Base-by-base conservation (phyloP, 2,888 invertebrate genomes). In the Coelogynopora nodosa region DNA sequence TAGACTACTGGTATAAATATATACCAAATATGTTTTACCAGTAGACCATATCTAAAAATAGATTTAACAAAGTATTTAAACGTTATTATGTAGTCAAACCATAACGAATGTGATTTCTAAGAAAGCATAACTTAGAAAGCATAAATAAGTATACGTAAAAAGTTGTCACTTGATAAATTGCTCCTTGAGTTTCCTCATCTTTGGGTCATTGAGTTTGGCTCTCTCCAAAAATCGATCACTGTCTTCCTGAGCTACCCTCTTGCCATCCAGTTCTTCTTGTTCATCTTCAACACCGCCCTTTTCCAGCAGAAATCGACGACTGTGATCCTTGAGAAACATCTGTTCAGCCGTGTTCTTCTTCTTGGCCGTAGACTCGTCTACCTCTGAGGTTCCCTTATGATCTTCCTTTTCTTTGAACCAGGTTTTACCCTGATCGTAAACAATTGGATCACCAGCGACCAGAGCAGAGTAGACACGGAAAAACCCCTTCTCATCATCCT, bases 391-490 rank as follows among this genome's bases (percentile, higher is more conserved):
- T n/a, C 1, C 18, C 82, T 49, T 49, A 0, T 0, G 26, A 2
- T 82, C 84, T 31, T 84, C 31, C 26, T 29, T 27, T 18, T 86
- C 28, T 23, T 29, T 29, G 18, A 86, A 86, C 86, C 86, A 86
- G 26, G 74, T 86, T 0, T 31, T 30, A 0, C 30, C 30, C 1
- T 30, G 84, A 29, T 86, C 86, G 31, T 86, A 67, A n/a, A 86
- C 29, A 5, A 27, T n/a, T 0, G 86, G 83, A 31, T 86, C 86
- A 2, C 74, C 74, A 1, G 67, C 31, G 28, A 82, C 82, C 0
- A 86, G 85, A 18, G 86, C 86, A 27, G 67, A 80, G 83, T 67
- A 30, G 27, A 86, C 67, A 30, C 67, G 67, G 0, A 86, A 26
- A 31, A 86, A 86, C 29, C 74, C 86, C 5, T 81, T 29, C 26